A percentile compares a stretch with the other conserved stretches of the same genome.
phyloP scores from a whole-genome alignment of 1,140 invertebrate genomes.

The Drosophila arizonae region DNA sequence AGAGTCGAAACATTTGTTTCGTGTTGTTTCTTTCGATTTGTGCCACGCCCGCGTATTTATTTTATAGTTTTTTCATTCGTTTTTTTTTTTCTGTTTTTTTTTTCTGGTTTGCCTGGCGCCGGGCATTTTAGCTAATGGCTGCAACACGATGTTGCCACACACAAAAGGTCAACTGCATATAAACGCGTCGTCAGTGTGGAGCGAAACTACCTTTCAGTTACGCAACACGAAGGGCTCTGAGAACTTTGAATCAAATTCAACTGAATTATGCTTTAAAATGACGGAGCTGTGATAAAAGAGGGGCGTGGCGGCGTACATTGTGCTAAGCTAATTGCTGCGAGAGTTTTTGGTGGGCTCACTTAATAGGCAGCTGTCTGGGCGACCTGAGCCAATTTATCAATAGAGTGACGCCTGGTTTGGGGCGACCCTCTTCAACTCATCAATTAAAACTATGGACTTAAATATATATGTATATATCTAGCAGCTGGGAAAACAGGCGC shows the following conservation, averaged over 20 bases:
- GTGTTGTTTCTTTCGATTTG: constrained; percentile 42
- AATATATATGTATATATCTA: constrained; percentile 1
- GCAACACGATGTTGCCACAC: constrained; percentile 13
- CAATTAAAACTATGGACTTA: constrained; percentile 66
- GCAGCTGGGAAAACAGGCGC: constrained; percentile 29
- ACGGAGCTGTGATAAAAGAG: too few species aligned
- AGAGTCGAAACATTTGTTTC: constrained; percentile 38
- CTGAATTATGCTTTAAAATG: constrained; percentile 3
- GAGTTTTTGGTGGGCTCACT: background rate
- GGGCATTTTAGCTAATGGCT: constrained; percentile 69
- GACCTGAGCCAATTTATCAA: constrained; percentile 25
- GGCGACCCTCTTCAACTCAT: constrained; percentile 70
- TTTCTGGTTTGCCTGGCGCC: constrained; percentile 72
- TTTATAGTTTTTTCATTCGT: constrained; percentile 59
- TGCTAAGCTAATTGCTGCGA: constrained; percentile 7
- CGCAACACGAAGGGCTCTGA: constrained; percentile 8
- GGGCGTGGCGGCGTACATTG: too few species aligned
- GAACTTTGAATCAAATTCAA: background rate
- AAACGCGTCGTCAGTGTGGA: background rate
- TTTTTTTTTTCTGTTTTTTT: constrained; percentile 36
- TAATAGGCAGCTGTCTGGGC: constrained; percentile 14
- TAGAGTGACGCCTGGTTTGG: constrained; percentile 7
- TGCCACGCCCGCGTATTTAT: constrained; percentile 65
- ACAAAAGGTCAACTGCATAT: constrained; percentile 71
- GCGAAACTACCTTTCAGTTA: background rate